Evolutionary conservation across 2,113 vertebrate species (phyloP).

Genomic region (Daphoenositta chrysoptera): DNA sequence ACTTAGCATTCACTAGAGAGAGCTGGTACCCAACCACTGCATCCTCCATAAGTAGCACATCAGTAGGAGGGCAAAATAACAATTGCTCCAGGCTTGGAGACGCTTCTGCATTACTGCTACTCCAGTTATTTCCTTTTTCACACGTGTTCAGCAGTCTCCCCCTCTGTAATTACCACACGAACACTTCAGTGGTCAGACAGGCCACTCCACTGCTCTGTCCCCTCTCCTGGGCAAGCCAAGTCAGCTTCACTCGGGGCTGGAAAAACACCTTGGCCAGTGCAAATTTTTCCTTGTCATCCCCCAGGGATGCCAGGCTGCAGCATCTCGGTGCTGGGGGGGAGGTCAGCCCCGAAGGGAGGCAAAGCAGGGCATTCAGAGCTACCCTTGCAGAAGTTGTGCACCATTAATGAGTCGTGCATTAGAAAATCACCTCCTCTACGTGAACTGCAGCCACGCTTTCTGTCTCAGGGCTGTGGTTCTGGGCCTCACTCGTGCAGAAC

Average conservation of each 20-base stretch:
- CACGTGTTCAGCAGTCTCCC: slow-evolving; percentile 25
- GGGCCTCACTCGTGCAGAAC: not conserved
- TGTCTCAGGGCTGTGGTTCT: not conserved
- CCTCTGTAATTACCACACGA: slow-evolving; percentile 50
- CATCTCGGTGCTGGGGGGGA: no score
- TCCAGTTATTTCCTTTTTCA: slow-evolving; percentile 53
- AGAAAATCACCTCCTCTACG: not conserved
- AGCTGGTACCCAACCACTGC: not conserved
- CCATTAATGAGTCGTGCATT: accelerated
- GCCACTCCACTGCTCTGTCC: not conserved
- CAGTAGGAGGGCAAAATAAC: slow-evolving; percentile 42
- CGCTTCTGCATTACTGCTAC: slow-evolving; percentile 24
- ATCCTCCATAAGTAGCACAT: not conserved
- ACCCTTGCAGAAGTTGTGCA: not conserved
- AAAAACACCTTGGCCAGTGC: not conserved
- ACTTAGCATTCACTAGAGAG: not conserved
- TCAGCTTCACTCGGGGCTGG: not conserved
- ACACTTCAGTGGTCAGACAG: no score
- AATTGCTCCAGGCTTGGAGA: slow-evolving; percentile 29
- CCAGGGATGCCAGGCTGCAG: not conserved
- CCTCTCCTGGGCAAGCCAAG: not conserved
- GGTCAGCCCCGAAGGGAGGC: not conserved
- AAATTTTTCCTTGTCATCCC: not conserved
- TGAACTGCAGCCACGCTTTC: not conserved
- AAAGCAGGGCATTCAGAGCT: not conserved